Conservation (phyloP, 2,888 invertebrate species). For the Apotomis turbidana region DNA sequence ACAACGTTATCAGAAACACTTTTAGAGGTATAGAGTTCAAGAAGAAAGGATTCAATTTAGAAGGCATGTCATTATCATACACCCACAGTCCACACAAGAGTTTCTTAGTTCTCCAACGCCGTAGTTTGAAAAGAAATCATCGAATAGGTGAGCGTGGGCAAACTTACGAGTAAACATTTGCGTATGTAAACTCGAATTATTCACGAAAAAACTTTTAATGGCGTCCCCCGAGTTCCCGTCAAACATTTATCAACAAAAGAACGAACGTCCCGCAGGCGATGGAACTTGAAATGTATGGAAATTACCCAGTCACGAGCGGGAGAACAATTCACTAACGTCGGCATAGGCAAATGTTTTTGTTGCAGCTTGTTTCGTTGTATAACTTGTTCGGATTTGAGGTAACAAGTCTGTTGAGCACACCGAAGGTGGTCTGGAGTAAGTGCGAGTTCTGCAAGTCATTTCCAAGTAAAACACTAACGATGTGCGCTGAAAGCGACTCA, state of each 20-base stretch:
- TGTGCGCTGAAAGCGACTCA: slow-evolving; percentile 61
- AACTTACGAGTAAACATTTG: slow-evolving; percentile 83
- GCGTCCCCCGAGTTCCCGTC: slow-evolving; percentile 84
- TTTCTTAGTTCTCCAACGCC: slow-evolving; percentile 73
- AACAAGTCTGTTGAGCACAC: slow-evolving; percentile 54
- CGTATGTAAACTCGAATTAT: slow-evolving; percentile 84
- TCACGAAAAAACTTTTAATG: slow-evolving; percentile 84
- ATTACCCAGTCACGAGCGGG: slow-evolving; percentile 83
- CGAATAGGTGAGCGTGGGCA: slow-evolving; percentile 81
- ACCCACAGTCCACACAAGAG: slow-evolving; percentile 76
- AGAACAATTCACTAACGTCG: slow-evolving; percentile 83
- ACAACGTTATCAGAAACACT: background rate
- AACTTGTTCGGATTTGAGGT: slow-evolving; percentile 72
- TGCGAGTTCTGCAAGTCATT: slow-evolving; percentile 47
- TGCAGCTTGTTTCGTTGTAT: slow-evolving; percentile 77
- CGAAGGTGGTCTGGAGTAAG: slow-evolving; percentile 37
- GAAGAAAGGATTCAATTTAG: background rate
- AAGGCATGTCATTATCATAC: slow-evolving; percentile 64
- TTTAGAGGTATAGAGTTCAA: background rate
- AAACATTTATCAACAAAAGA: slow-evolving; percentile 85
- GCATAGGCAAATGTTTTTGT: slow-evolving; percentile 83
- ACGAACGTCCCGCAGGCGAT: slow-evolving; percentile 84
- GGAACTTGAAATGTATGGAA: slow-evolving; percentile 84
- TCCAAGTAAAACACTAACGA: slow-evolving; percentile 58
- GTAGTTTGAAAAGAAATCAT: slow-evolving; percentile 81